Conservation (phyloP, 2,888 invertebrate genomes). For the Listrodromus nycthemerus region DNA sequence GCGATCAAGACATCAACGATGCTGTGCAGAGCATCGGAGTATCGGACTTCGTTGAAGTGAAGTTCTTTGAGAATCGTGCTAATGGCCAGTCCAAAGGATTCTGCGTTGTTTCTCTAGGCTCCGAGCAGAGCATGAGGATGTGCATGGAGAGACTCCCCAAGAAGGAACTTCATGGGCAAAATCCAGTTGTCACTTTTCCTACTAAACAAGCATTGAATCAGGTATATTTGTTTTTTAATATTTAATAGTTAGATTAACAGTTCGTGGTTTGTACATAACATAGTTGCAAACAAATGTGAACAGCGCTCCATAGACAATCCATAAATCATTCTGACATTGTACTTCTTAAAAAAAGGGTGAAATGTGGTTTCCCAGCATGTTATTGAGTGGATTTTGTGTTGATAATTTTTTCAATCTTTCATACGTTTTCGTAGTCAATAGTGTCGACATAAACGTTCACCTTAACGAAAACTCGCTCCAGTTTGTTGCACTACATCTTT, state of each 20-base stretch:
- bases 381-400: too few relatives aligned
- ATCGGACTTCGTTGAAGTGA: slow-evolving; percentile 97
- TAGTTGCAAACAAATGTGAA: too few relatives aligned
- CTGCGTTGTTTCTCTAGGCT: slow-evolving; percentile 97
- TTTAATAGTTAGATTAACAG: too few relatives aligned
- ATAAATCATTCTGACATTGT: too few relatives aligned
- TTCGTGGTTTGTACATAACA: too few relatives aligned
- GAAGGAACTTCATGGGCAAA: slow-evolving; percentile 97
- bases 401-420: too few relatives aligned
- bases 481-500: background rate
- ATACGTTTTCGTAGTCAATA: too few relatives aligned
- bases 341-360: too few relatives aligned
- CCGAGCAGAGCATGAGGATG: slow-evolving; percentile 94
- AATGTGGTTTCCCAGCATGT: too few relatives aligned
- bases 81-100: slow-evolving; percentile 99
- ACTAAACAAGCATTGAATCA: slow-evolving; percentile 94
- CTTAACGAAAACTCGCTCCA: background rate
- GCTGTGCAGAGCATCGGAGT: slow-evolving; percentile 95
- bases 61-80: slow-evolving; percentile 99
- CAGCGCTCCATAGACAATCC: too few relatives aligned
- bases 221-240: slow-evolving; percentile 81
- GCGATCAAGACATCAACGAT: slow-evolving; percentile 97
- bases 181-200: slow-evolving; percentile 97
- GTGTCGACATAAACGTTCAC: too few relatives aligned
- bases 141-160: slow-evolving; percentile 98